Percentiles rank a stretch among this genome's conserved stretches.
These are phyloP conservation scores for Malachius bipustulatus DNA, from an alignment of 2,888 invertebrate species.

Conservation along the genomic window DNA sequence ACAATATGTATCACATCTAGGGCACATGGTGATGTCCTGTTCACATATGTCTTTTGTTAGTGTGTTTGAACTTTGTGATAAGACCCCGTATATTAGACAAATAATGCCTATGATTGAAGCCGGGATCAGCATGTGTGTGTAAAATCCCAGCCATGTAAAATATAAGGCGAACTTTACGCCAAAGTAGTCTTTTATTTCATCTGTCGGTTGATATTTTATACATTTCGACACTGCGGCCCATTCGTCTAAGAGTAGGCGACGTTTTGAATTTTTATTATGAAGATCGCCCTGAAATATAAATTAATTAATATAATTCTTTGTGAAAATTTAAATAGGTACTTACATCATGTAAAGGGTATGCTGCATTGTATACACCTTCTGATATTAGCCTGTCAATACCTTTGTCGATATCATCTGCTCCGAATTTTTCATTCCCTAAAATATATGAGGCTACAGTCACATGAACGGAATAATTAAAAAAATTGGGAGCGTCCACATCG, in stretches of 20 bases:
- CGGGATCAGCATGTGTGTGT: constrained; percentile 71
- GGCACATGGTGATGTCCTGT: constrained; percentile 61
- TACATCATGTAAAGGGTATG: constrained; percentile 68
- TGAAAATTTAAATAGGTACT: constrained; percentile 25
- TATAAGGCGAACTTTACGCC: constrained; percentile 68
- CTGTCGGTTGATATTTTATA: constrained; percentile 63
- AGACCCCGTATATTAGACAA: constrained; percentile 50
- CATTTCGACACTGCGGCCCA: constrained; percentile 61
- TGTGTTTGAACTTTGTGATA: constrained; percentile 39
- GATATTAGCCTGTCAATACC: constrained; percentile 57
- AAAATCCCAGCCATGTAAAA: constrained; percentile 78
- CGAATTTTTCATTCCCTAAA: constrained; percentile 56
- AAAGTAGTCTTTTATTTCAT: constrained; percentile 65
- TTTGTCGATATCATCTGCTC: constrained; percentile 43
- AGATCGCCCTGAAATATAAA: constrained; percentile 42
- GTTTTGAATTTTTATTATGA: constrained; percentile 37
- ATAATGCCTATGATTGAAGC: constrained; percentile 55
- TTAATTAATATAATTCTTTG: not conserved
- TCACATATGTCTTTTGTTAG: constrained; percentile 48
- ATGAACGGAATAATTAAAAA: constrained; percentile 54
- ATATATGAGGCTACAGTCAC: constrained; percentile 64
- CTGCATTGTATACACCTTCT: constrained; percentile 54
- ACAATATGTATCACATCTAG: constrained; percentile 64
- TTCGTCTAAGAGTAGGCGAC: constrained; percentile 49
- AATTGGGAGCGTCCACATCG: constrained; percentile 50